Base-by-base conservation (phyloP, 2,113 vertebrate genomes). In the Otis tarda region DNA sequence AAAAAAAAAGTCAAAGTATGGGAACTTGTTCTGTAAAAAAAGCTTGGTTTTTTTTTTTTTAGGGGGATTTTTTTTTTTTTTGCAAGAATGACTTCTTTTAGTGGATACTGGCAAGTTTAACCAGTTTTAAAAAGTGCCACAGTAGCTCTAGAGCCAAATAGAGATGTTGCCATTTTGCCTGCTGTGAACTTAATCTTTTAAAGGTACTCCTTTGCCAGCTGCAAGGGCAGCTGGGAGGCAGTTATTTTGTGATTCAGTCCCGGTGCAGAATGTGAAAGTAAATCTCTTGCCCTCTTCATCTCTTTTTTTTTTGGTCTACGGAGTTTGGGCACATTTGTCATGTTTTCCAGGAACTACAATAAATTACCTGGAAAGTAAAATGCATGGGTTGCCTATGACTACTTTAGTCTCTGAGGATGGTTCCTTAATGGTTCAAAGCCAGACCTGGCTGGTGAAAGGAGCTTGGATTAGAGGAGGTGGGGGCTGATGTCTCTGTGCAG, bases 121-220 rank as follows among this genome's bases (percentile, higher is more conserved):
- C 65, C 31, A 47, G 0, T 65, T 95, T 88, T 80, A 3, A 41
- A 43, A 95, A 90, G 71, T 65, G 78, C 69, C 91, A 82, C 70
- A 74, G 52, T 74, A 70, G 52, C 63, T 83, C 56, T 67, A 24
- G 19, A 74, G 75, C 35, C 82, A 83, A 90, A 77, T 30, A 65
- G 82, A 63, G 39, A 30, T 68, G 52, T 52, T 96, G 55, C 79
- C 57, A 12, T 90, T 96, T 94, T 93, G 47, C 68, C 47, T 88
- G 20, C 68, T 86, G 68, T 75, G 78, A 80, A 5, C 25, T 50
- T 45, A n/a, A 63, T 83, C 84, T 91, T 61, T 41, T 31, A 59
- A 87, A 90, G 49, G 31, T 80, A 15, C 45, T 41, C 19, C 35
- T 56, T 31, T 92, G 73, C 79, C 60, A 81, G 73, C 55, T 90